Evolutionary conservation across 2,797 vertebrate species (phyloP).

Genomic region (Diplodus puntazzo): DNA sequence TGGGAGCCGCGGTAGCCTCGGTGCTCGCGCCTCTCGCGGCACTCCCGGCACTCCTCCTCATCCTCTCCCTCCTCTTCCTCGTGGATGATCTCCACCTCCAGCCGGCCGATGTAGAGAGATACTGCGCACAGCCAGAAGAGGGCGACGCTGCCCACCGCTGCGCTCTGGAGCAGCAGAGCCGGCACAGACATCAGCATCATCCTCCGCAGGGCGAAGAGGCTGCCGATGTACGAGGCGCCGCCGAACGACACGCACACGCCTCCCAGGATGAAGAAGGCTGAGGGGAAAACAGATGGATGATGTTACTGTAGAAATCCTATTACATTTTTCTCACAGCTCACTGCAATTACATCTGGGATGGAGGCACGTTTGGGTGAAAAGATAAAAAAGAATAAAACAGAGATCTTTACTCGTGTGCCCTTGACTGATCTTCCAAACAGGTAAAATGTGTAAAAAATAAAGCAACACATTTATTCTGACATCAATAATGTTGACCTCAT

Average conservation of each 20-base stretch:
- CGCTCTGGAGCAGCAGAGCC: conserved; percentile 81
- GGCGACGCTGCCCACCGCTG: conserved; percentile 82
- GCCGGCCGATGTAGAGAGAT: conserved; percentile 91
- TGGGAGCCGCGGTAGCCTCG: conserved; percentile 60
- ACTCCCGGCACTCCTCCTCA: conserved; percentile 80
- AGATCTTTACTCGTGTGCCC: background rate
- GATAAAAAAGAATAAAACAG: conserved; percentile 14
- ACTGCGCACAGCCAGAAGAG: conserved; percentile 93
- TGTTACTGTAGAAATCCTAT: conserved; percentile 19
- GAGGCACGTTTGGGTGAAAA: conserved; percentile 19
- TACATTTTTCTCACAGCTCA: conserved; percentile 10
- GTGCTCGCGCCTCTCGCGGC: conserved; percentile 77
- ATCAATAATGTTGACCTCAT: conserved; percentile 1
- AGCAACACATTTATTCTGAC: conserved; percentile 6
- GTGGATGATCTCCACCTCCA: conserved; percentile 91
- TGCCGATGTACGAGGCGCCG: conserved; percentile 85
- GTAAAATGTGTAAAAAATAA: background rate
- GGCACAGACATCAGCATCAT: conserved; percentile 90
- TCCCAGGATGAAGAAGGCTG: conserved; percentile 93
- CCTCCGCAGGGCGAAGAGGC: conserved; percentile 86
- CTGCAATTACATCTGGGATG: conserved; percentile 13
- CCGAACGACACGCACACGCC: conserved; percentile 91
- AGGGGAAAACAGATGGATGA: conserved; percentile 26
- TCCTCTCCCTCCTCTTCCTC: conserved; percentile 84
- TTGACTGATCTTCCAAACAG: background rate